A percentile compares a stretch with the other conserved stretches of the same genome.
Conservation (phyloP, 2,113 vertebrate species). For the Ginglymostoma cirratum region DNA sequence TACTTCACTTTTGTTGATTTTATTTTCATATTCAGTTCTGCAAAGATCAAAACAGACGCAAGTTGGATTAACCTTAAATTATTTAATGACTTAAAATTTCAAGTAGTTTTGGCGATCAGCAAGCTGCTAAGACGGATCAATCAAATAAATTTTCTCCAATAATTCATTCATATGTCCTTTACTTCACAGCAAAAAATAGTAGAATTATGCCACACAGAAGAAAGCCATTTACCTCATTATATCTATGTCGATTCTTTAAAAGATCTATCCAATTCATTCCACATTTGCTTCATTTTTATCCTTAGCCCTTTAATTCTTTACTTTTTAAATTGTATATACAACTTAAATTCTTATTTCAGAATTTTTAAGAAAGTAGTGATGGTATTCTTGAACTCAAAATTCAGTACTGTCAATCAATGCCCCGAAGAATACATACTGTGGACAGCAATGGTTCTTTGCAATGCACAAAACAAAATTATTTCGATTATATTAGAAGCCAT, state of each 20-base stretch:
- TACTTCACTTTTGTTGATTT: background rate
- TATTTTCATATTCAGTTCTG: background rate
- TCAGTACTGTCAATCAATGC: background rate
- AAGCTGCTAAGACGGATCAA: background rate
- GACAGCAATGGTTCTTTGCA: background rate
- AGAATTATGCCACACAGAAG: background rate
- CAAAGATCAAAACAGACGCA: background rate
- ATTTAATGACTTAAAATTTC: background rate
- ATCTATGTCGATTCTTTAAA: background rate
- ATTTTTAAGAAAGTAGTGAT: background rate
- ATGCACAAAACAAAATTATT: background rate
- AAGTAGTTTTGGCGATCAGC: background rate
- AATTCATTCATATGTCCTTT: background rate
- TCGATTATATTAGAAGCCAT: background rate
- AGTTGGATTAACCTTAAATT: background rate
- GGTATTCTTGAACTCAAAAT: background rate
- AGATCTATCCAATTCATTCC: background rate
- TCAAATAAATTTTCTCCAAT: background rate
- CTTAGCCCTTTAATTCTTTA: background rate
- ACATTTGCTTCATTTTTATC: background rate
- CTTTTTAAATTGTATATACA: background rate
- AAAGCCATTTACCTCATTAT: background rate
- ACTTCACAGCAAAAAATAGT: background rate
- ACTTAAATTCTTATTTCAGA: background rate
- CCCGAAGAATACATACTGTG: too few species aligned